Base-by-base conservation (phyloP, 2,888 invertebrate species). In the Spilarctia lutea region DNA sequence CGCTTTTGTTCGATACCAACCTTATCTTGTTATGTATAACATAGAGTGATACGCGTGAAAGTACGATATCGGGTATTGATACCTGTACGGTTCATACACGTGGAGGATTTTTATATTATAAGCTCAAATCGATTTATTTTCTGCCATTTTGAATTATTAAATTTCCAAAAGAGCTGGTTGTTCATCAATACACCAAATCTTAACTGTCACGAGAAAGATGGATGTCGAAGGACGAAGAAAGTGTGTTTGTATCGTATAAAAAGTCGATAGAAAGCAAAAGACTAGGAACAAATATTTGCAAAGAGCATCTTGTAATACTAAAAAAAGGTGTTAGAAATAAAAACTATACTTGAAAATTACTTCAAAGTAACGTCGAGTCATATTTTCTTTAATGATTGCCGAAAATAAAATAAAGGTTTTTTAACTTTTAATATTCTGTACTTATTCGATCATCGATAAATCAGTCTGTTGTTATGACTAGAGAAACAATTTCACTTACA, bases 1-100 rank as follows among this genome's bases (percentile, higher is more conserved):
- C 81, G 82, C 82, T 82, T 86, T 87, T 87, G 86, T 87, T 86
- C 78, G 77, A 78, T 82, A 76, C 65, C 72, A 81, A 74, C 75
- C 71, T 79, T 84, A 76, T 83, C 74, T 78, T 39, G 65, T 74
- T 67, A 65, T 74, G 66, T 74, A 72, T 65, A 69, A 71, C 72
- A n/a, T 68, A 39, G 24, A 68, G 56, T 39, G 67, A 67, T 68
- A 63, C 18, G 68, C 52, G 56, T 48, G 33, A 18, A 45, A 24
- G 56, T 52, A 39, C 30, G 39, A 33, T 65, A 42, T 70, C 60
- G 56, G 60, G 24, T 68, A 68, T 68, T 45, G 24, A 48, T 68
- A 18, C 27, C 24, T 30, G 48, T 33, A 68, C 68, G 33, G 67
- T 48, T 68, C 33, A 33, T 48, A 33, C 48, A 33, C 68, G 68